These are phyloP conservation scores for Xiphydria camelus DNA, from an alignment of 2,888 invertebrate genomes.

Conservation along the genomic window DNA sequence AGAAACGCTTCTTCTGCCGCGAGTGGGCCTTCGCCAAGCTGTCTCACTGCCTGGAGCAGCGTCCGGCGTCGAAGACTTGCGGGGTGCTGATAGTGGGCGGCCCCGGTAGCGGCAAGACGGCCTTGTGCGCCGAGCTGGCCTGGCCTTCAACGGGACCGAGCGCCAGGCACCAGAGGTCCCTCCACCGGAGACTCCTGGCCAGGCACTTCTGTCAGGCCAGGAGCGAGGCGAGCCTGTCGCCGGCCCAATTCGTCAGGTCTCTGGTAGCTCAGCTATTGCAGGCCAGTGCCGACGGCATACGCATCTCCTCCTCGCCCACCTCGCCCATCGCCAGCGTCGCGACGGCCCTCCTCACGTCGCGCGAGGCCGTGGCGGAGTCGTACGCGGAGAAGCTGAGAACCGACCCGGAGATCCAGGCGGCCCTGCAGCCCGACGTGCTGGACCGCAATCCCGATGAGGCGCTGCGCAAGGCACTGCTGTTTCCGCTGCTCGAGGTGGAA, in stretches of 20 bases:
- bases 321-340: constrained; percentile 56
- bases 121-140: constrained; percentile 80
- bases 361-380: constrained; percentile 72
- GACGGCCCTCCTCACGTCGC: constrained; percentile 63
- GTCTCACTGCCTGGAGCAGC: constrained; percentile 86
- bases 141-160: constrained; percentile 71
- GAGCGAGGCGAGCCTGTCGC: constrained; percentile 81
- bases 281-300: constrained; percentile 50
- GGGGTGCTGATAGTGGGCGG: constrained; percentile 89
- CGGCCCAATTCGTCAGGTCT: constrained; percentile 83
- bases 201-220: constrained; percentile 88
- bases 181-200: constrained; percentile 80
- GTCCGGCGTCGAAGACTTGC: constrained; percentile 81
- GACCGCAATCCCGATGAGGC: constrained; percentile 91
- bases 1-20: constrained; percentile 82
- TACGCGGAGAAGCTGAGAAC: constrained; percentile 77
- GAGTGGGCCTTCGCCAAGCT: constrained; percentile 97
- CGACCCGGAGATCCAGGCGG: constrained; percentile 81
- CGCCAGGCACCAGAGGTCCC: constrained; percentile 71
- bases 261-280: constrained; percentile 79
- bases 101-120: constrained; percentile 93
- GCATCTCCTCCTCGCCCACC: constrained; percentile 34
- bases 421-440: constrained; percentile 77
- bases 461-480: constrained; percentile 83
- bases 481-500: constrained; percentile 83